Evolutionary conservation across 2,888 invertebrate species (phyloP).

Genomic region (Anoncus sp.): DNA sequence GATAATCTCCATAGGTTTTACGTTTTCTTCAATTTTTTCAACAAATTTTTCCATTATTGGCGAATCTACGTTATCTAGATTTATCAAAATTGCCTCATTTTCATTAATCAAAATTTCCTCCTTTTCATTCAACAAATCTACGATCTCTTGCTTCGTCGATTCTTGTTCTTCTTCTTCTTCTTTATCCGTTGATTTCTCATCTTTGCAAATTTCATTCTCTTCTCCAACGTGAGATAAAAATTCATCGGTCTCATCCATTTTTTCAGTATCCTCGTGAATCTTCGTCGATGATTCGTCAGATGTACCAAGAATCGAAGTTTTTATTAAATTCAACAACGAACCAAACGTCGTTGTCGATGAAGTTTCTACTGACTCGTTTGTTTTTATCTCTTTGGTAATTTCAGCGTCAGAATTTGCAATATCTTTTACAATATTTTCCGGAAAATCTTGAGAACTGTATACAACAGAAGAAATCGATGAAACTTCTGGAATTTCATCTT

Average conservation of each 20-base stretch:
- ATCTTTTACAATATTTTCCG: not conserved
- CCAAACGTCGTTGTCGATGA: slow-evolving; percentile 15
- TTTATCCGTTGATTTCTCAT: not conserved
- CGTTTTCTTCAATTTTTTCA: not conserved
- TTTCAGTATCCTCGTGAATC: slow-evolving; percentile 7
- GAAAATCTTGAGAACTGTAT: not conserved
- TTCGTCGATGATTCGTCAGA: slow-evolving; percentile 13
- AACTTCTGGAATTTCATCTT: not conserved
- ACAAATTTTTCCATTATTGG: not conserved
- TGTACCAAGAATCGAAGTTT: slow-evolving; percentile 28
- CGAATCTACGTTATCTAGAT: slow-evolving; percentile 35
- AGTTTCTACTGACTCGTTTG: not conserved
- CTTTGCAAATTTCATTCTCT: slow-evolving; percentile 14
- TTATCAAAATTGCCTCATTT: slow-evolving; percentile 10
- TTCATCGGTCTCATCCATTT: slow-evolving; percentile 7
- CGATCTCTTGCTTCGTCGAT: not conserved
- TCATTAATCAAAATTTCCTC: not conserved
- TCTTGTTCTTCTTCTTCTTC: not conserved
- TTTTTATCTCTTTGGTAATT: not conserved
- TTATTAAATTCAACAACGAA: slow-evolving; percentile 18
- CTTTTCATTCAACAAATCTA: not conserved
- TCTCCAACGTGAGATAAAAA: not conserved
- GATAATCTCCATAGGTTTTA: not conserved
- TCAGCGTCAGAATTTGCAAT: not conserved
- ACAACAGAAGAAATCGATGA: not conserved